These are phyloP conservation scores for Oryzias javanicus DNA, from an alignment of 2,113 vertebrate species.

Conservation along the genomic window DNA sequence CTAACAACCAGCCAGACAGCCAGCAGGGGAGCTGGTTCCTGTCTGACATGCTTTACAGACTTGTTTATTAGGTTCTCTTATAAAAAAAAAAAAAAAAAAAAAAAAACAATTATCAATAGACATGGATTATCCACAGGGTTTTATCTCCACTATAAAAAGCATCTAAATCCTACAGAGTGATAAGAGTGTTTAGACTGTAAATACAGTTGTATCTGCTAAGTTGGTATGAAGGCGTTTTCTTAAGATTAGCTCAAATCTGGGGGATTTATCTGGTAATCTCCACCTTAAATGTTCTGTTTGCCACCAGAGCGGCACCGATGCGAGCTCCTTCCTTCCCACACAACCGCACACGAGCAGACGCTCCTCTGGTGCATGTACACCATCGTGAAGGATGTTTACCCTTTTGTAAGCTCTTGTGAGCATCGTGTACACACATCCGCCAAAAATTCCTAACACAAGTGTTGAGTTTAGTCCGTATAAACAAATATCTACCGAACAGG, in stretches of 20 bases:
- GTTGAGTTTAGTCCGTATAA: conserved; percentile 26
- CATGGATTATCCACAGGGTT: conserved; percentile 11
- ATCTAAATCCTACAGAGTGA: conserved; percentile 29
- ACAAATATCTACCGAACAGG: conserved; percentile 28
- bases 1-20: conserved; percentile 28
- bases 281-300: conserved; percentile 24
- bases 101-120: conserved; percentile 17
- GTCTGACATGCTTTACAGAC: conserved; percentile 44
- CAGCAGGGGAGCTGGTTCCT: conserved; percentile 45
- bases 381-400: conserved; percentile 42
- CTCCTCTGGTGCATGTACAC: conserved; percentile 13
- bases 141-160: conserved; percentile 3
- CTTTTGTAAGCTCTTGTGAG: conserved; percentile 41
- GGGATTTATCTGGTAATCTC: conserved; percentile 53
- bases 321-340: conserved; percentile 19
- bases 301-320: conserved; percentile 14
- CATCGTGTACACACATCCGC: conserved; percentile 39
- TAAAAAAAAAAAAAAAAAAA: too few species aligned
- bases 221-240: conserved; percentile 30
- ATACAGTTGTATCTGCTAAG: conserved; percentile 23
- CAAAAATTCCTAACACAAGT: conserved; percentile 21
- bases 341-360: conserved; percentile 21
- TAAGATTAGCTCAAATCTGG: conserved; percentile 36
- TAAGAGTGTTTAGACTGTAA: conserved; percentile 33
- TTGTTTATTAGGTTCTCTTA: conserved; percentile 21